phyloP scores from a whole-genome alignment of 2,113 vertebrate genomes.

The Dicrurus megarhynchus region DNA sequence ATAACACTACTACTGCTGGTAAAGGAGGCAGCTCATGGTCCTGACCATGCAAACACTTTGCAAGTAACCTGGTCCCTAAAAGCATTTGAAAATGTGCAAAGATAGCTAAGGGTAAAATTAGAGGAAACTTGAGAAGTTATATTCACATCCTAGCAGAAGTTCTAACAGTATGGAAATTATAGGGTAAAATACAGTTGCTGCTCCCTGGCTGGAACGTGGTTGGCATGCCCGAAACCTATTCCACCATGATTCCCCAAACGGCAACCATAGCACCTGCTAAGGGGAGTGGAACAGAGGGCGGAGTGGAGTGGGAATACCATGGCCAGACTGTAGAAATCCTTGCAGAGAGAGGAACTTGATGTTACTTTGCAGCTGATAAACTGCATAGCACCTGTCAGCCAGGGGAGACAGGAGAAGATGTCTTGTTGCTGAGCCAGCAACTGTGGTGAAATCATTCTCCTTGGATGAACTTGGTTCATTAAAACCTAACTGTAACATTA shows the following conservation, averaged over 20 bases:
- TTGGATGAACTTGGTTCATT: background rate
- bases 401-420: background rate
- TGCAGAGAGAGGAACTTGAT: background rate
- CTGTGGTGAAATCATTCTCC: background rate
- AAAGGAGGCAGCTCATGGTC: background rate
- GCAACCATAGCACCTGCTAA: background rate
- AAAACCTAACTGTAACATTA: background rate
- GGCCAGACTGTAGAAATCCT: background rate
- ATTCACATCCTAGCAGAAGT: background rate
- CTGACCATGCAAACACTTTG: background rate
- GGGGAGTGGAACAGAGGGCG: background rate
- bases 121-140: background rate
- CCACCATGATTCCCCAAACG: background rate
- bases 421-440: background rate
- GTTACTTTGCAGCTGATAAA: background rate
- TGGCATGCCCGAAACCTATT: background rate
- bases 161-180: background rate
- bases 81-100: background rate
- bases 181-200: background rate
- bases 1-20: background rate
- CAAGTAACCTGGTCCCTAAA: background rate
- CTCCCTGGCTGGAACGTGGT: background rate
- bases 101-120: background rate
- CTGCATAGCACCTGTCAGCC: rapidly evolving
- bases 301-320: background rate